Base-by-base conservation (phyloP, 92 coral and sea anemone species). In the Blastomussa wellsi region DNA sequence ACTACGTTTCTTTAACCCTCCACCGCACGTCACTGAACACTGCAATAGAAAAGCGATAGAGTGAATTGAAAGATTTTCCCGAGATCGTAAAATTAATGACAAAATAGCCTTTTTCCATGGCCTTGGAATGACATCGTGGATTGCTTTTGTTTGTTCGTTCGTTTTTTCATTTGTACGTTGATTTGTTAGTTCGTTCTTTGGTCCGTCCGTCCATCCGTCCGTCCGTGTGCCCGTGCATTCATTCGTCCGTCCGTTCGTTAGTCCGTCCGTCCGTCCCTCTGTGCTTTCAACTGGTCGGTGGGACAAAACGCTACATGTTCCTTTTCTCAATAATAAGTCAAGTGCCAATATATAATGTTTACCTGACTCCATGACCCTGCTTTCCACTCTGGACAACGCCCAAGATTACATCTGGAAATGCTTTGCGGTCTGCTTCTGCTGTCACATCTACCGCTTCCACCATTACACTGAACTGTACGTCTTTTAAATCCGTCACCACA, bases 11-110 rank as follows among this genome's bases (percentile, higher is more conserved):
- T 79, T 88, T 15, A 90, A 67, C 12, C 98, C 98, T 49, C 68
- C 81, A 16, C 98, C 98, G 59, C 98, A 96, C 39, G 88, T 87
- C 68, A 81, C 91, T 64, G 98, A 93, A 72, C 98, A 95, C 98
- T 92, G 82, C 42, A 90, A 72, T 8, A 84, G 37, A 72, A 84
- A 67, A 53, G n/a, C n/a, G 49, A 72, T 17, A 29, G 0, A 70
- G 14, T 36, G 57, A 24, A 38, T 41, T 33, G 19, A 15, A 42
- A 74, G 16, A 24, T 51, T 9, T 15, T 2, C 31, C 9, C 1
- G 35, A 22, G 35, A 15, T 24, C 12, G 67, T 48, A 9, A n/a
- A 20, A 28, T 0, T 1, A n/a, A 0, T 16, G 65, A 59, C 11
- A 14, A 8, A 26, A 1, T 14, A 12, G 57, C 20, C 22, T 8